phyloP scores from a whole-genome alignment of 2,797 vertebrate species.

The Tadarida brasiliensis region DNA sequence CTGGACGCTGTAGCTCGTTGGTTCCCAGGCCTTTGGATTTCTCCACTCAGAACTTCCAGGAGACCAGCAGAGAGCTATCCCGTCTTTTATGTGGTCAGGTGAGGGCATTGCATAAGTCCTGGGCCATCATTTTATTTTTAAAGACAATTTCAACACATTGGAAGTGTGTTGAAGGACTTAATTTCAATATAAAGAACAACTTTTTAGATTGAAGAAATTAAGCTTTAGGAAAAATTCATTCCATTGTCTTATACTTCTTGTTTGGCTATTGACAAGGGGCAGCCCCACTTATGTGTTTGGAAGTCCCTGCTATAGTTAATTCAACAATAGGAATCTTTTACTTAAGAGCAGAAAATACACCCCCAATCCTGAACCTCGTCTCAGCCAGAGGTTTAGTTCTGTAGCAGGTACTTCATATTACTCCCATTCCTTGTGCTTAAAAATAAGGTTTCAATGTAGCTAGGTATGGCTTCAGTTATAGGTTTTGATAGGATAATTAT shows the following conservation, averaged over 20 bases:
- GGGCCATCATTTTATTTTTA: neutral
- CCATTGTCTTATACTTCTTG: neutral
- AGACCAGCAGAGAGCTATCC: neutral
- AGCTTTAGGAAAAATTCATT: neutral
- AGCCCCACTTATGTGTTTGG: neutral
- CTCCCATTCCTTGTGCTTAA: slow-evolving; percentile 76
- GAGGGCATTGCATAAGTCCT: neutral
- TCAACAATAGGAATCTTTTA: neutral
- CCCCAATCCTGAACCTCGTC: neutral
- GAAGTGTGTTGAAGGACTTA: neutral
- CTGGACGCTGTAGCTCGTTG: neutral
- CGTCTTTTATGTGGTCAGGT: neutral
- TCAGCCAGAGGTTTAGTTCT: neutral
- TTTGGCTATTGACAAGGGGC: neutral
- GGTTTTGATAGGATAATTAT: slow-evolving; percentile 65
- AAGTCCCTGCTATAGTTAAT: neutral
- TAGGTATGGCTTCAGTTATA: slow-evolving; percentile 40
- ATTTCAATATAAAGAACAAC: neutral
- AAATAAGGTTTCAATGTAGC: slow-evolving; percentile 42
- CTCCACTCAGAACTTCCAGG: neutral
- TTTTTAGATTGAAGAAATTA: slow-evolving; percentile 1
- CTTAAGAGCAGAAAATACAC: neutral
- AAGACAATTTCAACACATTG: neutral
- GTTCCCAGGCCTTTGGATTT: neutral
- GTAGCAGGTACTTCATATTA: slow-evolving; percentile 67